phyloP scores from a whole-genome alignment of 2,797 vertebrate species.

The Crax fasciolata region DNA sequence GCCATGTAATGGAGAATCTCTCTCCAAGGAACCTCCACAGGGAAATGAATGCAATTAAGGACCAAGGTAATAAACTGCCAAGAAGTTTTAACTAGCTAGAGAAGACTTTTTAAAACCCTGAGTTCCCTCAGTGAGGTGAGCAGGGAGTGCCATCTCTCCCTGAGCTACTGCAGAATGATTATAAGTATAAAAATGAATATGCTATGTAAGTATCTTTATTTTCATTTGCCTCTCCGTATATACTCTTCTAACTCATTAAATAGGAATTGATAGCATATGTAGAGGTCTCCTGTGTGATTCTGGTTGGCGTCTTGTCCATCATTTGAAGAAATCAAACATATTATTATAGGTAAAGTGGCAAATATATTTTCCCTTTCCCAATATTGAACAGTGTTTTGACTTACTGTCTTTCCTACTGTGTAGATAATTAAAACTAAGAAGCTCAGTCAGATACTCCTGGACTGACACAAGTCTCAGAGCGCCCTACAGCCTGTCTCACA shows the following conservation, averaged over 20 bases:
- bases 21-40: conserved; percentile 24
- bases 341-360: not conserved
- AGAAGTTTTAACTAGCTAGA: conserved; percentile 53
- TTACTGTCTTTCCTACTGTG: not conserved
- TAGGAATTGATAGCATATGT: not conserved
- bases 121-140: conserved; percentile 15
- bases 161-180: not conserved
- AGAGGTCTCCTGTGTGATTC: not conserved
- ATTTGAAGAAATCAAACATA: not conserved
- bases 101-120: conserved; percentile 63
- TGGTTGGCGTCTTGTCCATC: not conserved
- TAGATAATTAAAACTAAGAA: conserved; percentile 21
- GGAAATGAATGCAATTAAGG: conserved; percentile 68
- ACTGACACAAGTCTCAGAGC: not conserved
- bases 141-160: conserved; percentile 2
- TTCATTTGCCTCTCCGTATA: not conserved
- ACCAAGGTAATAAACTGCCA: conserved; percentile 48
- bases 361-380: not conserved
- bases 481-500: not conserved
- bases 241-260: not conserved
- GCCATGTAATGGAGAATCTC: not conserved
- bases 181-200: conserved; percentile 9
- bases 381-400: not conserved
- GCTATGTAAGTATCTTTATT: not conserved
- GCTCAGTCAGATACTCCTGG: not conserved